Conservation (phyloP, 2,888 invertebrate genomes). For the Teleogryllus oceanicus region DNA sequence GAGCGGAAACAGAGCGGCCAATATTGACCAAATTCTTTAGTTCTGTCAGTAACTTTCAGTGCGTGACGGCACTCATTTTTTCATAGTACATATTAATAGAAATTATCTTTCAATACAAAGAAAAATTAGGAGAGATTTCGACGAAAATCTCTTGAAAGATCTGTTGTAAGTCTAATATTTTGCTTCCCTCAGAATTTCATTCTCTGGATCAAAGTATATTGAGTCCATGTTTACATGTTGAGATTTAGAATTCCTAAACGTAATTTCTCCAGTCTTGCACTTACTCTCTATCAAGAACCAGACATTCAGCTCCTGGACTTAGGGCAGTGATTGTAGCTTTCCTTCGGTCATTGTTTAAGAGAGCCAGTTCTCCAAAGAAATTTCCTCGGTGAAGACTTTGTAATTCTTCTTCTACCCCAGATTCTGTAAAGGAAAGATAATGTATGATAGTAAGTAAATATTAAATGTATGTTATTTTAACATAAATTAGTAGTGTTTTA, state of each 20-base stretch:
- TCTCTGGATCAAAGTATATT: not conserved
- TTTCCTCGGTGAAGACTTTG: conserved; percentile 70
- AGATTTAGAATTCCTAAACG: too few species aligned
- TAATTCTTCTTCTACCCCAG: conserved; percentile 59
- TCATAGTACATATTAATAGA: not conserved
- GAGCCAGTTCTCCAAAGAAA: conserved; percentile 86
- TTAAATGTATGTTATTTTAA: too few species aligned
- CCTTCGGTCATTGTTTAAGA: conserved; percentile 76
- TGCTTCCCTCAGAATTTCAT: not conserved
- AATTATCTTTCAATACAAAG: conserved; percentile 25
- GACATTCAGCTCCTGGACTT: conserved; percentile 77
- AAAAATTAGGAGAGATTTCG: not conserved
- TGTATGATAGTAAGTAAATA: too few species aligned
- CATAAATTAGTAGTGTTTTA: not conserved
- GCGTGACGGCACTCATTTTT: too few species aligned
- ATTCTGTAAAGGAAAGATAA: conserved; percentile 40
- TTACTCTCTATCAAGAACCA: conserved; percentile 80
- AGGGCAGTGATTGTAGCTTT: conserved; percentile 89
- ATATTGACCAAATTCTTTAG: too few species aligned
- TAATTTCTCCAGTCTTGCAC: conserved; percentile 40
- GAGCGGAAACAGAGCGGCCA: too few species aligned
- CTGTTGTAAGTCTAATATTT: not conserved
- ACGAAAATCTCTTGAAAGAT: too few species aligned
- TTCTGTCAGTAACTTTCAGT: too few species aligned
- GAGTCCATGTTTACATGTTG: not conserved